Evolutionary conservation across 2,888 invertebrate genomes (phyloP).

Genomic region (Sesamia inferens): DNA sequence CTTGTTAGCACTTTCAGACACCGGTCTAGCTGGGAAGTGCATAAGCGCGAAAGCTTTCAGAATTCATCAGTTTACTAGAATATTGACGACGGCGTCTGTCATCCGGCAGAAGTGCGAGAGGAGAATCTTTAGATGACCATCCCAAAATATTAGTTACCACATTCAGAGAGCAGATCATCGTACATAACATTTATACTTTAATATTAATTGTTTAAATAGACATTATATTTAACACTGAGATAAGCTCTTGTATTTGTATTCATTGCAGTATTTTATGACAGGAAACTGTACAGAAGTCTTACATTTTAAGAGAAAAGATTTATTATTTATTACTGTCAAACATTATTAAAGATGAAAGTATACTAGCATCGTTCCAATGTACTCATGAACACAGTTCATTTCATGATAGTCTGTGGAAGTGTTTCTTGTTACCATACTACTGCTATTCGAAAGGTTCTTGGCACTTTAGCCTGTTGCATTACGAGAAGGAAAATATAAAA

Average conservation of each 20-base stretch:
- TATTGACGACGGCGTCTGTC: neutral
- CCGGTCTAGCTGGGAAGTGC: neutral
- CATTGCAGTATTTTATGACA: constrained; percentile 31
- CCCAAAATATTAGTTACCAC: constrained; percentile 34
- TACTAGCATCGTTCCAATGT: constrained; percentile 10
- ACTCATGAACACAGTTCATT: constrained; percentile 26
- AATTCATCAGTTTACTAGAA: neutral
- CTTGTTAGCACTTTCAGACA: neutral
- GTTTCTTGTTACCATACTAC: constrained; percentile 2
- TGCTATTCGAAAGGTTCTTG: constrained; percentile 12
- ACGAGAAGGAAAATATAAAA: constrained; percentile 53
- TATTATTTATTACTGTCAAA: constrained; percentile 38
- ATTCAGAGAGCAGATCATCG: constrained; percentile 60
- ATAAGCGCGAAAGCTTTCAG: neutral
- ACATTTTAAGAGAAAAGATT: constrained; percentile 33
- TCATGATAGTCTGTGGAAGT: neutral
- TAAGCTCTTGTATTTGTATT: constrained; percentile 64
- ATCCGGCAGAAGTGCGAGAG: too few relatives aligned
- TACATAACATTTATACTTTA: constrained; percentile 54
- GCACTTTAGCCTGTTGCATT: constrained; percentile 37
- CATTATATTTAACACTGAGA: constrained; percentile 59
- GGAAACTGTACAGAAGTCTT: constrained; percentile 39
- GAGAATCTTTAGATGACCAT: neutral
- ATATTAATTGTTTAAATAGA: constrained; percentile 53
- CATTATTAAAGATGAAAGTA: constrained; percentile 12